Percentiles rank a stretch among this genome's conserved stretches.
Evolutionary conservation across 2,113 vertebrate genomes (phyloP).

Genomic region (Tyto alba): DNA sequence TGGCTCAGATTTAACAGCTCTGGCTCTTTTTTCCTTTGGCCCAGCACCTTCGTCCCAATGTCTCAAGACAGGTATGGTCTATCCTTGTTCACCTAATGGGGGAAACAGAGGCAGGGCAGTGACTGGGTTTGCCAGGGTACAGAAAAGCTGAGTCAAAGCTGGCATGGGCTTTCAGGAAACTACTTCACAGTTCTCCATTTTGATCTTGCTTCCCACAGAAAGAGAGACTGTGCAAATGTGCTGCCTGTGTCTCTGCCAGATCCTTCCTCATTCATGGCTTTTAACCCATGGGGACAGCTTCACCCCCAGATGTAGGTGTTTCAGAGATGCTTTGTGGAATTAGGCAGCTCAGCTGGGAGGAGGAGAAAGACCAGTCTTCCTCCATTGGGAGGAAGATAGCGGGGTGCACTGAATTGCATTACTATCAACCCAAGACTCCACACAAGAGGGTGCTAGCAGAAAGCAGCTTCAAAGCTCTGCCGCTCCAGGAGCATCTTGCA

Average conservation of each 20-base stretch:
- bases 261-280: not conserved
- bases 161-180: not conserved
- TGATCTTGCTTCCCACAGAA: not conserved
- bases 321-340: not conserved
- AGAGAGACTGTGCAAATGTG: not conserved
- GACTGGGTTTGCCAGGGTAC: not conserved
- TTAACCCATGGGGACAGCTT: not conserved
- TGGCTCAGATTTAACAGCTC: not conserved
- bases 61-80: not conserved
- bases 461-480: not conserved
- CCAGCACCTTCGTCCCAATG: not conserved
- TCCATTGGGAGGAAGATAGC: not conserved
- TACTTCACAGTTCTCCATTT: not conserved
- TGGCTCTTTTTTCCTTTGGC: not conserved
- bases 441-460: not conserved
- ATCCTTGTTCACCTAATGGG: not conserved
- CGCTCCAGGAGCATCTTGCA: not conserved
- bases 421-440: not conserved
- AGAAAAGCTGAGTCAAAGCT: not conserved
- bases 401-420: fast-evolving
- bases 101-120: not conserved
- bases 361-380: not conserved
- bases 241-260: not conserved
- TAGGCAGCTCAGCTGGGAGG: not conserved
- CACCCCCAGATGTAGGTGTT: not conserved